phyloP scores from a whole-genome alignment of 1,140 invertebrate species.

The Microplitis mediator region DNA sequence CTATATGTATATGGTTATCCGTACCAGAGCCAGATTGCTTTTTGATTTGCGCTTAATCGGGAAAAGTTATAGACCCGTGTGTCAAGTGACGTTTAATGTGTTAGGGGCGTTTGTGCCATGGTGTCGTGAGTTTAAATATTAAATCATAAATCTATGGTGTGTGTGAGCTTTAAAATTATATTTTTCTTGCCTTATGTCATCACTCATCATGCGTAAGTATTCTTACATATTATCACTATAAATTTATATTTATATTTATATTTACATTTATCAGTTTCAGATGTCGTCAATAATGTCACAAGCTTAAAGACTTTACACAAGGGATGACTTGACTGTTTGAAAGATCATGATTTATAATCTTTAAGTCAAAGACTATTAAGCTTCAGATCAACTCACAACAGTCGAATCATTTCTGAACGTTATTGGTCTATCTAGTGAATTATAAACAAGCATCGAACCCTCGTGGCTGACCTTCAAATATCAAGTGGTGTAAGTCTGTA shows the following conservation, averaged over 20 bases:
- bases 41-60: constrained; percentile 59
- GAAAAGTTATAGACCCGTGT: constrained; percentile 52
- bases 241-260: too few species aligned
- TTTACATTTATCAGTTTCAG: too few species aligned
- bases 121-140: constrained; percentile 43
- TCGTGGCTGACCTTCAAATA: constrained; percentile 36
- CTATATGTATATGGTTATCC: constrained; percentile 22
- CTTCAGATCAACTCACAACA: neutral
- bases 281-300: too few species aligned
- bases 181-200: too few species aligned
- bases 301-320: neutral
- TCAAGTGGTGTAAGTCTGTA: too few species aligned
- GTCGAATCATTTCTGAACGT: constrained; percentile 51
- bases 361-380: constrained; percentile 9
- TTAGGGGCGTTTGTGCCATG: neutral
- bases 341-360: constrained; percentile 10
- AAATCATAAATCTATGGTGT: constrained; percentile 50
- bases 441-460: constrained; percentile 49
- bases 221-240: too few species aligned
- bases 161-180: too few species aligned
- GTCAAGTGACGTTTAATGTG: constrained; percentile 39
- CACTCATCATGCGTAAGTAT: too few species aligned
- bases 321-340: constrained; percentile 15
- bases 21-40: constrained; percentile 51
- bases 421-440: constrained; percentile 53